Evolutionary conservation across 2,113 vertebrate genomes (phyloP), one percentile per base, ranked within the genome.

Genomic region (Melanerpes formicivorus): DNA sequence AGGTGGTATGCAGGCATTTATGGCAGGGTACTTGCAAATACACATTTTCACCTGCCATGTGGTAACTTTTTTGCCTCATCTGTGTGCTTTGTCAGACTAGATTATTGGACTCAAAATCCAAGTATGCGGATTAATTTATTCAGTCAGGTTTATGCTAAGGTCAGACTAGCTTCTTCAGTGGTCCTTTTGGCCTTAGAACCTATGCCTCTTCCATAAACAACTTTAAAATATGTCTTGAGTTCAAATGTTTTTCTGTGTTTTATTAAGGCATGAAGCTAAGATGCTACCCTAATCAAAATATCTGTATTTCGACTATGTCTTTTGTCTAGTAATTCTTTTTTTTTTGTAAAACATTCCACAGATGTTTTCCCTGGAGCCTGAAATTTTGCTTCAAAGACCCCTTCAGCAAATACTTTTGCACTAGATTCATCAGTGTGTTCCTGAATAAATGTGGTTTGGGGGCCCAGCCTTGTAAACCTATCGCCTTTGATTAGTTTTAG

Each of bases 341-440:
- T 88, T 91, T 86, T 72, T 82, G 15, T 72, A 80, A 80, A 80
- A 72, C 82, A 86, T 90, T 94, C 88, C 88, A 62, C 44, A 46
- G 62, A 90, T 88, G 37, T 88, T 95, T 95, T 80, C 80, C 89
- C 77, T 60, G 65, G 25, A 95, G 85, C 88, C 78, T 95, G 54
- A 86, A 90, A 88, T 72, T 84, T 88, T 86, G 65, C 78, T 94
- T 90, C 54, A 88, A 88, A 94, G 82, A 48, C 6, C 0, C 48
- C 90, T 93, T 84, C 80, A 91, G 76, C 83, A 91, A 84, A 86
- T 93, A 75, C 10, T 93, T 93, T 44, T 0, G 0, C 64, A 58
- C 73, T 88, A 56, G 56, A 85, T 83, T 87, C 74, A 67, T 88
- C 90, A 69, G 30, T 44, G 17, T 82, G 54, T 34, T 90, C 62